A percentile compares a stretch with the other conserved stretches of the same genome.
Conservation (phyloP, 2,113 vertebrate genomes). For the Sinocyclocheilus anshuiensis region DNA sequence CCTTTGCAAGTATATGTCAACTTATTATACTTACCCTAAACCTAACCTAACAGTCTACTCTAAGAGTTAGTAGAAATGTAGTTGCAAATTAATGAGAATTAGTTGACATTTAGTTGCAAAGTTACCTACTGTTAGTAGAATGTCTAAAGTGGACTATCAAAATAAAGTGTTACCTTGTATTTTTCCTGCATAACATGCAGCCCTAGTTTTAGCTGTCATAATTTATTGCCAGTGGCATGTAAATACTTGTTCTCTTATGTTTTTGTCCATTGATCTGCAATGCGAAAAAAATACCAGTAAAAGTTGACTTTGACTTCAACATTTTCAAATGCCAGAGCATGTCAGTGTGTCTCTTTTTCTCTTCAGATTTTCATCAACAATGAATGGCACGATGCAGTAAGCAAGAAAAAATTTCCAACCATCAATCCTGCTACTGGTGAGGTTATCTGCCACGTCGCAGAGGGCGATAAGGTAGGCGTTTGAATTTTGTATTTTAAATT, state of each 20-base stretch:
- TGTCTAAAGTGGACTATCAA: too few relatives aligned
- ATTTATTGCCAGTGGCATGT: neutral
- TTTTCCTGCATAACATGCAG: neutral
- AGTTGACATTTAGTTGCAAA: too few relatives aligned
- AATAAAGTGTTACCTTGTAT: too few relatives aligned
- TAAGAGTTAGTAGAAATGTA: too few relatives aligned
- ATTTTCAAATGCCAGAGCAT: neutral
- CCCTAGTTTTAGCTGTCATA: neutral
- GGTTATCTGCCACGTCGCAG: slow-evolving; percentile 92
- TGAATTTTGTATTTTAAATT: neutral
- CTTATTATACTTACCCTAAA: too few relatives aligned
- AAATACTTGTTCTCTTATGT: neutral
- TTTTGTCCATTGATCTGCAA: neutral
- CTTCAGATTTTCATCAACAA: slow-evolving; percentile 94
- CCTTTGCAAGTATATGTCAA: too few relatives aligned
- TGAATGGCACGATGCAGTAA: slow-evolving; percentile 87
- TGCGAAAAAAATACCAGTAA: neutral
- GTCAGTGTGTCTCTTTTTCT: neutral
- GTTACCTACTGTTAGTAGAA: too few relatives aligned
- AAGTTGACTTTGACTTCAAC: neutral
- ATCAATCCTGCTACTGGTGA: slow-evolving; percentile 91
- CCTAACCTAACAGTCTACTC: too few relatives aligned
- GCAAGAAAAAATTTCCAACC: slow-evolving; percentile 88
- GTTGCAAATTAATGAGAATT: too few relatives aligned
- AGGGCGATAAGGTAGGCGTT: slow-evolving; percentile 84